Evolutionary conservation across 2,113 vertebrate species (phyloP).

Genomic region (Oophaga pumilio): DNA sequence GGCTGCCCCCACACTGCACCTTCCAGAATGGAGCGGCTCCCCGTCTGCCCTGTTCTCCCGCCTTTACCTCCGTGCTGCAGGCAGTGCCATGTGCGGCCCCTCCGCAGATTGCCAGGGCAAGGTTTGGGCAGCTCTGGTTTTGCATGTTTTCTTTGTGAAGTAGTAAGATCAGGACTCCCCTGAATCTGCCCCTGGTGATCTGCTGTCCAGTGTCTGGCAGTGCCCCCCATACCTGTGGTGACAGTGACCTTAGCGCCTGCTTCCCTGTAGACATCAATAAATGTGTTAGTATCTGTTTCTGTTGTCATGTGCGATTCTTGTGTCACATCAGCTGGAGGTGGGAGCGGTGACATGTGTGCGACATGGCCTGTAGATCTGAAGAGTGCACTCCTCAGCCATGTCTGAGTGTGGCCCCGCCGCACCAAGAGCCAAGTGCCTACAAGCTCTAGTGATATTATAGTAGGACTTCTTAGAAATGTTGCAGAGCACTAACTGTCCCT

Average conservation of each 20-base stretch:
- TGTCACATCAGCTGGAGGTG: neutral
- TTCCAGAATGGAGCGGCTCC: neutral
- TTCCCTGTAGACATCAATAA: neutral
- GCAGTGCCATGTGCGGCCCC: neutral
- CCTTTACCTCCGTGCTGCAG: too few species aligned
- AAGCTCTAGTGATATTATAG: too few species aligned
- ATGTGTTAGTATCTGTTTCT: neutral
- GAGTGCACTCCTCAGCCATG: too few species aligned
- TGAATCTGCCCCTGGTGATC: slow-evolving; percentile 25
- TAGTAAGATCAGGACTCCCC: slow-evolving; percentile 42
- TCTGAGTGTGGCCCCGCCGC: too few species aligned
- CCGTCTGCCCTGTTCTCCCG: neutral
- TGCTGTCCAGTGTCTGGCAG: neutral
- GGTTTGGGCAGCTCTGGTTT: slow-evolving; percentile 30
- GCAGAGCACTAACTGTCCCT: too few species aligned
- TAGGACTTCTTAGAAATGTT: too few species aligned
- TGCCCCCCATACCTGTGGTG: neutral
- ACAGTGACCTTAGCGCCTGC: neutral
- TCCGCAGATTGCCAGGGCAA: slow-evolving; percentile 10
- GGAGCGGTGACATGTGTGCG: too few species aligned
- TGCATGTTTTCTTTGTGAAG: neutral
- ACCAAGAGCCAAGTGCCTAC: too few species aligned
- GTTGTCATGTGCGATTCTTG: neutral
- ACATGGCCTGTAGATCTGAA: too few species aligned
- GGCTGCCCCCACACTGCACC: neutral